Percentiles rank a stretch among this genome's conserved stretches.
Conservation (phyloP, 2,888 invertebrate species). For the Sarcophaga variegata region DNA sequence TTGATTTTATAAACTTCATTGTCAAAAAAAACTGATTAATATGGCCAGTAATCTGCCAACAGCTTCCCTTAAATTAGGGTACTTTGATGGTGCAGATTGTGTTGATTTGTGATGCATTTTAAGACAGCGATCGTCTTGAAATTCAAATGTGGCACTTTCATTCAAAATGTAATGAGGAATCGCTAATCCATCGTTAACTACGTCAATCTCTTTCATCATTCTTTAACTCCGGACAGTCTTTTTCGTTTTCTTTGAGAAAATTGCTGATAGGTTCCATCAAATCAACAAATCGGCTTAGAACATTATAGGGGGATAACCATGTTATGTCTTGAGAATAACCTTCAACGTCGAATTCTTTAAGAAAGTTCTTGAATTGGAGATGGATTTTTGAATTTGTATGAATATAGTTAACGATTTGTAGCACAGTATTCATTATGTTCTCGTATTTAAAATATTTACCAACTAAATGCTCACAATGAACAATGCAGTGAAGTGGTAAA, state of each 20-base stretch:
- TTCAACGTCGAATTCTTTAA: background rate
- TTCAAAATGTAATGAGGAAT: too few relatives aligned
- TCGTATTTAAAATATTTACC: slow-evolving; percentile 1
- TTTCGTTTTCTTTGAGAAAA: too few relatives aligned
- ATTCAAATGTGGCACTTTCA: too few relatives aligned
- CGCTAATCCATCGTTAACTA: slow-evolving; percentile 3
- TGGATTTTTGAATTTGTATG: background rate
- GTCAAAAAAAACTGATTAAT: too few relatives aligned
- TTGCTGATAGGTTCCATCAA: background rate
- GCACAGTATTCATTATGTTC: background rate
- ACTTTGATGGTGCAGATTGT: background rate
- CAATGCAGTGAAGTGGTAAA: slow-evolving; percentile 15
- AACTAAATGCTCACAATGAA: slow-evolving; percentile 5
- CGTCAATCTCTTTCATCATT: background rate
- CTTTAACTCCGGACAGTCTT: too few relatives aligned
- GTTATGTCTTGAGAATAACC: background rate
- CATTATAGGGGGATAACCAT: background rate
- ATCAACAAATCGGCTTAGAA: too few relatives aligned
- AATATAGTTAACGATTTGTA: background rate
- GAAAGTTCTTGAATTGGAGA: background rate
- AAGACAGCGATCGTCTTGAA: too few relatives aligned
- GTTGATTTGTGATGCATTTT: too few relatives aligned
- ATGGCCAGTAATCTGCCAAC: background rate
- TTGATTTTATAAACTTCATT: slow-evolving; percentile 29
- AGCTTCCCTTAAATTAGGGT: background rate